Evolutionary conservation across 2,888 invertebrate genomes (phyloP).

Genomic region (Latrodectus elegans): DNA sequence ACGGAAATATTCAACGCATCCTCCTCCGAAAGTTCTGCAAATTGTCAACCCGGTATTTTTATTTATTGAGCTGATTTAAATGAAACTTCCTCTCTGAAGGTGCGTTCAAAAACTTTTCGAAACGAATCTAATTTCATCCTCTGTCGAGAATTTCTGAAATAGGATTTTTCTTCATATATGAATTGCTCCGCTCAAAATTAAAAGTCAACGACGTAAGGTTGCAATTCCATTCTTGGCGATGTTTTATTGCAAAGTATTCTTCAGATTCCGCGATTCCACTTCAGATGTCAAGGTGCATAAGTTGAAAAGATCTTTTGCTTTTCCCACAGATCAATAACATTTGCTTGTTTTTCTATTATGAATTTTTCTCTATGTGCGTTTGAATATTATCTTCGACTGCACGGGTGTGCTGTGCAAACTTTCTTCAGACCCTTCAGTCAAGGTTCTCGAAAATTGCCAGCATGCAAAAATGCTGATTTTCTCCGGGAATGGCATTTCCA

Average conservation of each 20-base stretch:
- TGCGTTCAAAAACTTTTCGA: conserved; percentile 7
- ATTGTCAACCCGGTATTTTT: conserved; percentile 19
- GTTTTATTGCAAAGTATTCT: conserved; percentile 55
- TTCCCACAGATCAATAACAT: conserved; percentile 58
- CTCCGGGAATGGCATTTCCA: conserved; percentile 44
- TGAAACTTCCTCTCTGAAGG: conserved; percentile 1
- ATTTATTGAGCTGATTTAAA: conserved; percentile 49
- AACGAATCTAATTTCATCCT: conserved; percentile 44
- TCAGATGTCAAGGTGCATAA: conserved; percentile 56
- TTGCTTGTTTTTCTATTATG: conserved; percentile 49
- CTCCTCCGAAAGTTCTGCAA: conserved; percentile 17
- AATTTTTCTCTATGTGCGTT: conserved; percentile 7
- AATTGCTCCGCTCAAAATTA: conserved; percentile 41
- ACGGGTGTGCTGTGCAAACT: conserved; percentile 40
- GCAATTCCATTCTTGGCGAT: conserved; percentile 24
- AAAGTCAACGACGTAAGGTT: conserved; percentile 31
- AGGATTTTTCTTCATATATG: conserved; percentile 31
- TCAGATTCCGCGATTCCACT: conserved; percentile 60
- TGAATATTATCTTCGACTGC: conserved; percentile 20
- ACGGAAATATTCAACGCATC: conserved; percentile 5
- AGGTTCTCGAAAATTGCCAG: conserved; percentile 53
- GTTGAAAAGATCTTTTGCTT: conserved; percentile 15
- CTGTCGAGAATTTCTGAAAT: conserved; percentile 32
- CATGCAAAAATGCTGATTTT: conserved; percentile 64
- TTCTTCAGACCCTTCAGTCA: conserved; percentile 37